Evolutionary conservation across 2,113 vertebrate genomes (phyloP), one percentile per base, ranked within the genome.

Genomic region (Pycnonotus jocosus): DNA sequence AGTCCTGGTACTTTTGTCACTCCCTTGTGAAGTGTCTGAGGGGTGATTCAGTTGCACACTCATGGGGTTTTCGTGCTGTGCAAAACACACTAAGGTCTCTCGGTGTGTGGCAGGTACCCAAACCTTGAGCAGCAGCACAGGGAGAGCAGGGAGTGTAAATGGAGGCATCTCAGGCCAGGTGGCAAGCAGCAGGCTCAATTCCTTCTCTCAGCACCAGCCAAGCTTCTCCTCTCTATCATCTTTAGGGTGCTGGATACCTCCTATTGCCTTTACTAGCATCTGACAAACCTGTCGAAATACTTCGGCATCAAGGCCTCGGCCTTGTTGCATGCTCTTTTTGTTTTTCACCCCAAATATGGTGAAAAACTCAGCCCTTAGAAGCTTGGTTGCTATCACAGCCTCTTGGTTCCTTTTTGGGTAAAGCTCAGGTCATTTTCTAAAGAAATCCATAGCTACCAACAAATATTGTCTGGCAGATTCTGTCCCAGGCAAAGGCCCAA

Each of bases 381-480:
- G 33, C 68, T 72, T 77, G 66, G 84, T 94, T 82, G 42, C 78
- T 80, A n/a, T 82, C 54, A 45, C 15, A 86, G 78, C 33, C 8
- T 80, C 79, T 90, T 77, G 66, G 87, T 48, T 96, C 96, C 95
- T 97, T 95, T 94, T 95, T 78, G 90, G 85, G 94, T 70, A 95
- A 95, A 56, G 38, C 86, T 95, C 68, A 64, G 93, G 82, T 56
- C 81, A 73, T 93, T 96, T 95, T 94, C 74, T 93, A 24, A 73
- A 96, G 90, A 93, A 96, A 92, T 37, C 90, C 94, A 91, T 96
- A 89, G 90, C 93, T 97, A 97, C 93, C 92, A 94, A 77, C 91
- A 96, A 97, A 97, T 80, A 96, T 85, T 96, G 24, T 83, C 79
- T 94, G 92, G 82, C 90, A 90, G 79, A 95, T 80, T 86, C 62